These are phyloP conservation scores for Saccostrea glomerata DNA, from an alignment of 1,140 invertebrate species.

Conservation along the genomic window DNA sequence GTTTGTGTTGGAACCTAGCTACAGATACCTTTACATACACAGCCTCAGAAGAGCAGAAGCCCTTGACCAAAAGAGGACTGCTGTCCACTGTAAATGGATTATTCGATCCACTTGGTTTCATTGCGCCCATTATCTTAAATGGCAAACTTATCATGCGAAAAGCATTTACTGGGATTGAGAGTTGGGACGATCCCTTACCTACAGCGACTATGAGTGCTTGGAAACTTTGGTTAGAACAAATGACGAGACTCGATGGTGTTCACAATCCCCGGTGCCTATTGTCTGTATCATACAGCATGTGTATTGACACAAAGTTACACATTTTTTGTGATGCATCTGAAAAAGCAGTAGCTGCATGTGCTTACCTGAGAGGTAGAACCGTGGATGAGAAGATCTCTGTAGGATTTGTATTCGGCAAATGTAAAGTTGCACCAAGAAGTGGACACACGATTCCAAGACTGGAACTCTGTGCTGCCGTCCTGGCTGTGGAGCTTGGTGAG, in stretches of 20 bases:
- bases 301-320: conserved; percentile 37
- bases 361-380: conserved; percentile 17
- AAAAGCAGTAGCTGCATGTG: conserved; percentile 50
- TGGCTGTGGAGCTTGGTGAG: no score
- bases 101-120: no score
- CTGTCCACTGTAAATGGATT: no score
- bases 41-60: neutral
- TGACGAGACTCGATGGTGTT: conserved; percentile 26
- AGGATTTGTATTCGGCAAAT: conserved; percentile 50
- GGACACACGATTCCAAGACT: conserved; percentile 53
- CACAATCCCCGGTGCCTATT: conserved; percentile 38
- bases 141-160: neutral
- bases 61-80: neutral
- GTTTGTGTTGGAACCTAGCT: conserved; percentile 49
- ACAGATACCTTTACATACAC: conserved; percentile 44
- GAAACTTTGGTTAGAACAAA: conserved; percentile 46
- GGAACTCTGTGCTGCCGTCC: no score
- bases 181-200: conserved; percentile 53
- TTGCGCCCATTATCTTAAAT: no score
- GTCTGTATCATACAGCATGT: conserved; percentile 53
- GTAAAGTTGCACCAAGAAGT: conserved; percentile 41
- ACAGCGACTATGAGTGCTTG: conserved; percentile 46
- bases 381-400: neutral
- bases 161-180: conserved; percentile 38
- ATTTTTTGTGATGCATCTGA: conserved; percentile 55